Evolutionary conservation across 2,888 invertebrate genomes (phyloP).

Genomic region (Lasioglossum lativentre): DNA sequence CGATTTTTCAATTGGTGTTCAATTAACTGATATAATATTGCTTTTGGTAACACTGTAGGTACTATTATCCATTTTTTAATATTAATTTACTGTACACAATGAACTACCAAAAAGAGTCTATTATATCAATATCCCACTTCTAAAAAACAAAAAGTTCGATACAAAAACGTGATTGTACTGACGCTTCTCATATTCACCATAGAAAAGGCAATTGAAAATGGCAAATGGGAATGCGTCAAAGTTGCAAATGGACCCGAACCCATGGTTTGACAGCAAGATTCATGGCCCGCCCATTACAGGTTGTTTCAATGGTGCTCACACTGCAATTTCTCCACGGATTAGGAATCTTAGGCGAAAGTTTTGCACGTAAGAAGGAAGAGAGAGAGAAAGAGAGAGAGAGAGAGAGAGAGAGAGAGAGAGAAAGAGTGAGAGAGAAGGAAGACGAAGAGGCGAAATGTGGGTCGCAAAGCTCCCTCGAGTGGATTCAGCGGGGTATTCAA

Average conservation of each 20-base stretch:
- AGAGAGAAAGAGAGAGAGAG: neutral
- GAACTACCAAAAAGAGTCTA: no score
- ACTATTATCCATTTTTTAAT: no score
- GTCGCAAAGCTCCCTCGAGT: conserved; percentile 75
- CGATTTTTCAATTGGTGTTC: neutral
- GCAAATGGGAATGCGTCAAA: neutral
- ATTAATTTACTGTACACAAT: no score
- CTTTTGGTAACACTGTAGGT: no score
- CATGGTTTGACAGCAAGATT: neutral
- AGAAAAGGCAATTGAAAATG: neutral
- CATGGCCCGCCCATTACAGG: conserved; percentile 7
- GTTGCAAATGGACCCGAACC: neutral
- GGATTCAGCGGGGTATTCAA: conserved; percentile 77
- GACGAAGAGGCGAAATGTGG: conserved; percentile 74
- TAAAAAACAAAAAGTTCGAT: no score
- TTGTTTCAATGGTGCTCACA: neutral
- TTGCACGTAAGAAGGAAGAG: conserved; percentile 9
- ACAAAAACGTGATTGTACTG: neutral
- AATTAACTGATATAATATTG: neutral
- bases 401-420: neutral
- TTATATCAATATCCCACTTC: no score
- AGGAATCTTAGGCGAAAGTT: conserved; percentile 57
- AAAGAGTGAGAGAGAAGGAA: neutral
- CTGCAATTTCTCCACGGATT: conserved; percentile 36
- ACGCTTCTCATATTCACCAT: neutral